These are phyloP conservation scores for Phoenoteleia sp. DNA, from an alignment of 2,888 invertebrate genomes.

Conservation along the genomic window DNA sequence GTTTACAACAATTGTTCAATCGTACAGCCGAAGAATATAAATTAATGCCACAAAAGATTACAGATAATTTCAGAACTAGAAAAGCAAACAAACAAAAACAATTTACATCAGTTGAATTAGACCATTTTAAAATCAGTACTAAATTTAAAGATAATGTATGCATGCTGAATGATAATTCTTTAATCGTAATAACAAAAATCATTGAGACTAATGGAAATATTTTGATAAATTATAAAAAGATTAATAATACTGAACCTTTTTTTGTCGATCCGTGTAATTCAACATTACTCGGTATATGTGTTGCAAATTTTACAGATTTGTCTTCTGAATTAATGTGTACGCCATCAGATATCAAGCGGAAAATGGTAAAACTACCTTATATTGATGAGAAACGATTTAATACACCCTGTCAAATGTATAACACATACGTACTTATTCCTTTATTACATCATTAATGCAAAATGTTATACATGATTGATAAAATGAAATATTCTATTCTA, in stretches of 20 bases:
- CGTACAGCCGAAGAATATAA: not conserved
- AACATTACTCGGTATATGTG: not conserved
- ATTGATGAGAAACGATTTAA: not conserved
- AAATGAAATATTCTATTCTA: too few relatives aligned
- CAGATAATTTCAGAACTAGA: not conserved
- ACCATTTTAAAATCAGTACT: constrained; percentile 6
- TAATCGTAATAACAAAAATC: constrained; percentile 10
- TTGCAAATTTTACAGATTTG: not conserved
- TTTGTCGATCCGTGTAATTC: constrained; percentile 4
- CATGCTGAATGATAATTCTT: constrained; percentile 13
- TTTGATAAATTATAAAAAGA: not conserved
- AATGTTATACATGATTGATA: too few relatives aligned
- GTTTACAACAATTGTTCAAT: constrained; percentile 32
- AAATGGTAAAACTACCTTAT: constrained; percentile 1
- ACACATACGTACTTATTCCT: not conserved
- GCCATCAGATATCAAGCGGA: not conserved
- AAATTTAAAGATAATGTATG: too few relatives aligned
- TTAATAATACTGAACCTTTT: not conserved
- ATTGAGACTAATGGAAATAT: not conserved
- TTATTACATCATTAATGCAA: not conserved
- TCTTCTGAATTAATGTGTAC: not conserved
- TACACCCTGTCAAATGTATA: not conserved
- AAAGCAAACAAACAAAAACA: not conserved
- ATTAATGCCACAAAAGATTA: not conserved
- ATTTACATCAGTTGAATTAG: not conserved